Conservation (phyloP, 2,113 vertebrate genomes). For the Bubalus kerabau region DNA sequence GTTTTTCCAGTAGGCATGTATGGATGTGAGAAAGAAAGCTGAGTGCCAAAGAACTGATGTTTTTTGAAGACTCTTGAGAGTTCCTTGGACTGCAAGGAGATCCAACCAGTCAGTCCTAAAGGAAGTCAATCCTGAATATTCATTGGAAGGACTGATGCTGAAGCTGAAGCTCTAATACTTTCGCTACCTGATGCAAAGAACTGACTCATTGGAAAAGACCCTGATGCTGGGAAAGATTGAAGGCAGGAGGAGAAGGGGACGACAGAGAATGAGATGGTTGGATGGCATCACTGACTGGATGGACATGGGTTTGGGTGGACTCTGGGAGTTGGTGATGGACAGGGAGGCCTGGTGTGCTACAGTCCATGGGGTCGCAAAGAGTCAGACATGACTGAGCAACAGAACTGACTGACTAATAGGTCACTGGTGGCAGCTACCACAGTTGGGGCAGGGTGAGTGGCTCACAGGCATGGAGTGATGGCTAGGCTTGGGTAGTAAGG, state of each 20-base stretch:
- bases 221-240: not conserved
- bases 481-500: not conserved
- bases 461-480: fast-evolving
- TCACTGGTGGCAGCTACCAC: fast-evolving
- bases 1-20: not conserved
- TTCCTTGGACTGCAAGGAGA: not conserved
- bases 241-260: not conserved
- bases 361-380: not conserved
- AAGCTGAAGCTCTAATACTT: not conserved
- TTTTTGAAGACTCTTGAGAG: not conserved
- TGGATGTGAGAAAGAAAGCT: not conserved
- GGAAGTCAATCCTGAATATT: not conserved
- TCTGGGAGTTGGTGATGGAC: not conserved
- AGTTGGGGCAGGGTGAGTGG: fast-evolving
- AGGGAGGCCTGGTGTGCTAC: not conserved
- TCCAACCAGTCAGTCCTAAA: not conserved
- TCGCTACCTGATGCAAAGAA: not conserved
- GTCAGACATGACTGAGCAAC: not conserved
- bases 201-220: not conserved
- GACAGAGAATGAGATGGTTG: not conserved
- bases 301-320: not conserved
- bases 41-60: not conserved
- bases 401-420: not conserved
- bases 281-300: not conserved
- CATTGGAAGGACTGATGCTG: not conserved